Percentiles rank a stretch among this genome's conserved stretches.
Conservation (phyloP, 1,140 invertebrate genomes). For the Galendromus occidentalis region DNA sequence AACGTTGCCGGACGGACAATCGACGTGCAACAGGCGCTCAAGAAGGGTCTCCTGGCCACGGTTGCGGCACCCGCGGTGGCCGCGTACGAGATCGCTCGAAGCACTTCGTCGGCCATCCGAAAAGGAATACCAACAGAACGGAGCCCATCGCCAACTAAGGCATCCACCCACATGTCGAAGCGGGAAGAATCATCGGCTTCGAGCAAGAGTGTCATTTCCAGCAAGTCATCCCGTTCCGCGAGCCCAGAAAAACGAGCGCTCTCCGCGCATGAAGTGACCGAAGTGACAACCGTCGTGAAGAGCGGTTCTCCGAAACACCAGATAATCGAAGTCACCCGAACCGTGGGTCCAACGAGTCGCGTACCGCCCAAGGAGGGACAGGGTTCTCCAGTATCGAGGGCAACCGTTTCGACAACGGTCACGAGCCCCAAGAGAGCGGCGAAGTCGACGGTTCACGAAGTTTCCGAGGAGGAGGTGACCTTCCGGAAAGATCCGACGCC, state of each 20-base stretch:
- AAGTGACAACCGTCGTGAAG: not conserved
- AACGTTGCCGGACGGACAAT: not conserved
- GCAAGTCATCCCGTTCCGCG: not conserved
- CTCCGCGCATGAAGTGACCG: not conserved
- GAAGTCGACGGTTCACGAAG: not conserved
- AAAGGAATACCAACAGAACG: not conserved
- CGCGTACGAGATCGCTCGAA: slow-evolving; percentile 4
- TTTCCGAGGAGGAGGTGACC: not conserved
- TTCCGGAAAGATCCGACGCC: not conserved
- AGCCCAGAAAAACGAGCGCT: not conserved
- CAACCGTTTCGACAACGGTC: not conserved
- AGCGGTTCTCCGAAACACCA: not conserved
- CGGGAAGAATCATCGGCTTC: not conserved
- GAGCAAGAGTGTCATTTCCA: not conserved
- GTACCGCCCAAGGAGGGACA: not conserved
- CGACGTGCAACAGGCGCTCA: not conserved
- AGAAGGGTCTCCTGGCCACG: not conserved
- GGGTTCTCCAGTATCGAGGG: not conserved
- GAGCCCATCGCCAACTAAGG: not conserved
- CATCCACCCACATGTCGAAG: not conserved
- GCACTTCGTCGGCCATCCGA: not conserved
- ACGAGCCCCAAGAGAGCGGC: not conserved
- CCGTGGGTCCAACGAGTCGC: not conserved
- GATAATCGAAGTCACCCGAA: not conserved
- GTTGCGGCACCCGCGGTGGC: not conserved